These are phyloP conservation scores for Chalcis sispes DNA, from an alignment of 2,888 invertebrate genomes.

Conservation along the genomic window DNA sequence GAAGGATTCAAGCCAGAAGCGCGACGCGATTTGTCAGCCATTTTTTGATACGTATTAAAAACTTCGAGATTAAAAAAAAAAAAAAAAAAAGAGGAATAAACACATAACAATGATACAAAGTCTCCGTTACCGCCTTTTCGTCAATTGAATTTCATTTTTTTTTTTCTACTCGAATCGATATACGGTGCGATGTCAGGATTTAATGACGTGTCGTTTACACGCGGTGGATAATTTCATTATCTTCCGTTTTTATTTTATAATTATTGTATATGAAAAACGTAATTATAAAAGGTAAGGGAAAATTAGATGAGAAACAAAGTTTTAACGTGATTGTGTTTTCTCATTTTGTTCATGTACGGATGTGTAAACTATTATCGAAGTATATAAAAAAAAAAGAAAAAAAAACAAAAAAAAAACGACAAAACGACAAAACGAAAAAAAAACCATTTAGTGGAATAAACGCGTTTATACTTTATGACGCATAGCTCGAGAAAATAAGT, in stretches of 20 bases:
- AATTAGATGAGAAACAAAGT: constrained; percentile 37
- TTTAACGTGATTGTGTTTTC: constrained; percentile 59
- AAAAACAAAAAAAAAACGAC: constrained; percentile 62
- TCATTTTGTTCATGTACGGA: constrained; percentile 63
- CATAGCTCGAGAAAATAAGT: constrained; percentile 38
- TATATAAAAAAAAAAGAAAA: constrained; percentile 35
- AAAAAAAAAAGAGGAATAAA: neutral
- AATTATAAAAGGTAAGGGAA: too few species aligned
- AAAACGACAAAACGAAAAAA: constrained; percentile 60
- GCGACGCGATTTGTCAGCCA: constrained; percentile 29
- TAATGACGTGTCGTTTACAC: neutral
- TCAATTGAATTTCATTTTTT: constrained; percentile 16
- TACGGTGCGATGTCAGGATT: neutral
- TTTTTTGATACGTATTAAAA: constrained; percentile 48
- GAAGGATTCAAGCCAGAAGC: constrained; percentile 30
- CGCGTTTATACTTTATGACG: constrained; percentile 63
- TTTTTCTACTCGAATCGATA: constrained; percentile 12
- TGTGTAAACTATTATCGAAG: constrained; percentile 65
- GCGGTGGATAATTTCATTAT: constrained; percentile 46
- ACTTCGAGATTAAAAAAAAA: too few species aligned
- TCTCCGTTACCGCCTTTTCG: constrained; percentile 24
- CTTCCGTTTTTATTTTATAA: constrained; percentile 60
- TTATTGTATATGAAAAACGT: constrained; percentile 10
- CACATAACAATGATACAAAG: constrained; percentile 3
- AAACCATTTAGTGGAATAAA: constrained; percentile 58